A percentile compares a stretch with the other conserved stretches of the same genome.
These are phyloP conservation scores for Enteromius mattozi DNA, from an alignment of 2,797 vertebrate genomes.

Conservation along the genomic window DNA sequence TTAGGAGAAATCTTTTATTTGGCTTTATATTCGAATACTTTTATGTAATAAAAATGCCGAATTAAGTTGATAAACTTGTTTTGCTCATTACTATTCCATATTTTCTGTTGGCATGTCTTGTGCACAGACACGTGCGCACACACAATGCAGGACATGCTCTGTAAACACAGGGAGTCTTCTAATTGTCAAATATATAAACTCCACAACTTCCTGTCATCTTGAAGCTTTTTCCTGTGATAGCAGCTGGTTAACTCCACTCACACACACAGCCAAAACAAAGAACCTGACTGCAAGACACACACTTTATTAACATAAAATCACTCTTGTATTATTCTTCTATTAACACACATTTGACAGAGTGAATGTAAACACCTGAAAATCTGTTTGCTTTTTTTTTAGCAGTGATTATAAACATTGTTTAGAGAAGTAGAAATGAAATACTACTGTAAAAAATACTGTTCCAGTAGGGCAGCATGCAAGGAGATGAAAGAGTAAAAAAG, in stretches of 20 bases:
- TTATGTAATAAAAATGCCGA: not conserved
- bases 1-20: slow-evolving; percentile 59
- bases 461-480: not conserved
- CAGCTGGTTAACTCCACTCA: slow-evolving; percentile 54
- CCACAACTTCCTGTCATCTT: slow-evolving; percentile 72
- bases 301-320: not conserved
- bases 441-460: too few species aligned
- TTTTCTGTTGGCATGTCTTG: not conserved
- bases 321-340: not conserved
- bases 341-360: not conserved
- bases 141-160: slow-evolving; percentile 45
- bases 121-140: not conserved
- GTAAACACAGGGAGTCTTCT: slow-evolving; percentile 73
- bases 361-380: not conserved
- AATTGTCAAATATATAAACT: slow-evolving; percentile 69
- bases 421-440: slow-evolving; percentile 34
- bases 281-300: not conserved
- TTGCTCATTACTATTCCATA: not conserved
- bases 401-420: slow-evolving; percentile 56
- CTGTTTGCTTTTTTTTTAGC: not conserved
- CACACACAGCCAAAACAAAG: not conserved
- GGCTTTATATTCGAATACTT: not conserved
- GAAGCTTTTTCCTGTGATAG: slow-evolving; percentile 68
- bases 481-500: not conserved
- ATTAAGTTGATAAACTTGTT: not conserved